A percentile compares a stretch with the other conserved stretches of the same genome.
Evolutionary conservation across 1,140 invertebrate species (phyloP).

Genomic region (Drosophila subobscura): DNA sequence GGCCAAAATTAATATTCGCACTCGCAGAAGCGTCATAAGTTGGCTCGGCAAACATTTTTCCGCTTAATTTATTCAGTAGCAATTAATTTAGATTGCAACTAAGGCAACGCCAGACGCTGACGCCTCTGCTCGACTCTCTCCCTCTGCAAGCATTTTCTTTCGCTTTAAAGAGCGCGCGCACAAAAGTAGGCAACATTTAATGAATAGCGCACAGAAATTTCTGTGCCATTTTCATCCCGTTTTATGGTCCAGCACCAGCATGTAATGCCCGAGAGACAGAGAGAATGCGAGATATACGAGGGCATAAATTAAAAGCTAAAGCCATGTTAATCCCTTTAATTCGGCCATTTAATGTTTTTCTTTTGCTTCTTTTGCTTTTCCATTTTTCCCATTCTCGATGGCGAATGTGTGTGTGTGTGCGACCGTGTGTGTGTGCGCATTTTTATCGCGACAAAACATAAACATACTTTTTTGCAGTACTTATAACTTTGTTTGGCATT

Average conservation of each 20-base stretch:
- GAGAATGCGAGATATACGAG: constrained; percentile 23
- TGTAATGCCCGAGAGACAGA: constrained; percentile 21
- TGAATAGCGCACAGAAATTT: constrained; percentile 10
- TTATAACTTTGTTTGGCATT: constrained; percentile 78
- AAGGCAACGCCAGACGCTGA: constrained; percentile 57
- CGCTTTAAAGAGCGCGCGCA: constrained; percentile 31
- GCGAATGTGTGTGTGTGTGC: constrained; percentile 10
- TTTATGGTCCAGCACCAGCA: constrained; percentile 36
- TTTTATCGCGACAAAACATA: constrained; percentile 76
- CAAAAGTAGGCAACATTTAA: constrained; percentile 62
- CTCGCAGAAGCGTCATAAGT: constrained; percentile 74
- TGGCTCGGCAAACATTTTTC: constrained; percentile 77
- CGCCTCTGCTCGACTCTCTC: constrained; percentile 5
- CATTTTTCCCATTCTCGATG: not conserved
- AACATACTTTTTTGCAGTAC: constrained; percentile 73
- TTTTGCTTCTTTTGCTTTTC: constrained; percentile 14
- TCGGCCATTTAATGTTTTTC: constrained; percentile 50
- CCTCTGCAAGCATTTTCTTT: not conserved
- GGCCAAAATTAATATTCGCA: constrained; percentile 74
- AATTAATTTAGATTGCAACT: constrained; percentile 81
- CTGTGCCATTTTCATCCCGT: constrained; percentile 10
- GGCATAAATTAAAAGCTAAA: constrained; percentile 76
- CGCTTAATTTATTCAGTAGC: constrained; percentile 80
- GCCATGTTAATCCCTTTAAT: constrained; percentile 75
- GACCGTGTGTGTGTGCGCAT: constrained; percentile 27